These are phyloP conservation scores for Neofelis nebulosa DNA, from an alignment of 2,113 vertebrate species.

Conservation along the genomic window DNA sequence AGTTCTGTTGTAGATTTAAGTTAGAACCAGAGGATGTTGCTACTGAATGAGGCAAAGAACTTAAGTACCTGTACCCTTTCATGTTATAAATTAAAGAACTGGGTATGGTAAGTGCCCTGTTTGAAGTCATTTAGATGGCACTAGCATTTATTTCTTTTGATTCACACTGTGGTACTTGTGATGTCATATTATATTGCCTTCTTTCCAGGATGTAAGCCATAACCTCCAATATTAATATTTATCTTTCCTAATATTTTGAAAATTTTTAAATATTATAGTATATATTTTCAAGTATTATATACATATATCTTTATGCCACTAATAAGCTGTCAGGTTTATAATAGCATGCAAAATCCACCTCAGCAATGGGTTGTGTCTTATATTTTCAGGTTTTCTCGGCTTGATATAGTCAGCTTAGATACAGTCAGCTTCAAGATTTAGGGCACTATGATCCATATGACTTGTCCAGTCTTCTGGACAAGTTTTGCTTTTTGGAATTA, in stretches of 20 bases:
- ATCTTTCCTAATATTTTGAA: neutral
- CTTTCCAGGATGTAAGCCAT: neutral
- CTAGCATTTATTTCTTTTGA: neutral
- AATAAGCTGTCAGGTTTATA: neutral
- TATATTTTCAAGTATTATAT: neutral
- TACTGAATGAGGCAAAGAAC: neutral
- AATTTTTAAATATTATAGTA: neutral
- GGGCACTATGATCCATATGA: neutral
- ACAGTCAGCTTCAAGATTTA: neutral
- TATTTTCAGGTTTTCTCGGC: neutral
- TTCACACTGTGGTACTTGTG: neutral
- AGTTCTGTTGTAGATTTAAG: neutral
- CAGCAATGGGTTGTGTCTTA: neutral
- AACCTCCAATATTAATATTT: neutral
- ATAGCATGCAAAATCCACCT: neutral
- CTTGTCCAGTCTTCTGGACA: neutral
- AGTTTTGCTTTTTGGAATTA: conserved; percentile 33
- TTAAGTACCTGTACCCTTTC: neutral
- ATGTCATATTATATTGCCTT: neutral
- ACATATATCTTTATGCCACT: neutral
- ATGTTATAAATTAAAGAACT: neutral
- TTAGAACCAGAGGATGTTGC: neutral
- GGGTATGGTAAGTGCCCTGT: neutral
- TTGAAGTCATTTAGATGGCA: neutral
- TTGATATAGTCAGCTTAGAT: neutral